Base-by-base conservation (phyloP, 1,140 invertebrate species). In the Zaprionus vittiger region DNA sequence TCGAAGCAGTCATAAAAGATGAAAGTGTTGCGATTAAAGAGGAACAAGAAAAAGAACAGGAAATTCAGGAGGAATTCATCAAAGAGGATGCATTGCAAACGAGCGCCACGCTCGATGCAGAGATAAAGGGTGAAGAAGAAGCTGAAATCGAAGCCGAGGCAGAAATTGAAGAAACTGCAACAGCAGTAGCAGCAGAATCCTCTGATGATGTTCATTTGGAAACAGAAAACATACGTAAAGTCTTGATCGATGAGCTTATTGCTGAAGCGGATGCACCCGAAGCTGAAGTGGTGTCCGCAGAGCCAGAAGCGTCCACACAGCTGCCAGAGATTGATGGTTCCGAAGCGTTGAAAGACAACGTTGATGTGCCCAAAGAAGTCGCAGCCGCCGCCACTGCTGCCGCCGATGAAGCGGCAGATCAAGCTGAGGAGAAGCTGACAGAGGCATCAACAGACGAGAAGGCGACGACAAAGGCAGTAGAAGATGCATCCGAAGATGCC, bases 241-340 rank as follows among this genome's bases (percentile, higher is more conserved):
- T 68, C 26, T 66, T 90, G n/a, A 57, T 90, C 4, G 85, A 90
- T 56, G 86, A 90, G 22, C 57, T 90, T 12, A 90, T 90, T 41
- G 86, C 81, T 15, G 79, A 82, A 44, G 77, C 79, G 0, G 79
- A 82, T 14, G 75, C 74, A 15, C 56, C 71, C 4, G 61, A 75
- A 26, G 59, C 66, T 15, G 77, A 56, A 6, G 65, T 44, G 22
- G 26, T 34, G 9, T 34, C 61, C 3, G 64, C 26, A 26, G 49
- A 38, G 9, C n/a, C n/a, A 47, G 38, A 63, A 20, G 24, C 28
- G 28, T 1, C 44, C 5, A 80, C 64, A 2, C 66, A 74, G 38
- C 20, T 70, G 1, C 24, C 82, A 20, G 49, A 26, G 22, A 56
- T 65, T 14, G 61, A 69, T 57, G 60, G 14, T 20, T 17, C 59